Conservation (phyloP, 2,113 vertebrate species). For the Sinosuthora webbiana region DNA sequence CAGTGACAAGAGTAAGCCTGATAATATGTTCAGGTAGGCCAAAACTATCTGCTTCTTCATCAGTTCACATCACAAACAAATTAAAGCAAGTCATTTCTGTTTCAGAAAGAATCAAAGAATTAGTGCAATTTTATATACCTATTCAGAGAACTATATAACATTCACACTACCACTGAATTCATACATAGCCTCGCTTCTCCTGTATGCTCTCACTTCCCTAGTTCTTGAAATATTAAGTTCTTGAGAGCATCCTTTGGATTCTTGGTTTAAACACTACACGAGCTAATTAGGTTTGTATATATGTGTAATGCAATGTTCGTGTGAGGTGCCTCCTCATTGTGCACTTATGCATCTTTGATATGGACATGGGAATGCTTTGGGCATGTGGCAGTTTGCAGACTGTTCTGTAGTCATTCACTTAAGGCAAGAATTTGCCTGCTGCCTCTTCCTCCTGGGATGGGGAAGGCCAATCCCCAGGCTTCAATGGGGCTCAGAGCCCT, state of each 20-base stretch:
- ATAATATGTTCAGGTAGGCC: background rate
- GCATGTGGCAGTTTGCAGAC: background rate
- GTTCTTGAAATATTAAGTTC: constrained; percentile 8
- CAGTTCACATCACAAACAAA: background rate
- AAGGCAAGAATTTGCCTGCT: background rate
- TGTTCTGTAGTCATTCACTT: background rate
- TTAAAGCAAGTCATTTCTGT: background rate
- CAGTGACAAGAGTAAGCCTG: background rate
- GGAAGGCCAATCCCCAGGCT: background rate
- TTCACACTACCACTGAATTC: background rate
- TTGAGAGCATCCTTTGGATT: background rate
- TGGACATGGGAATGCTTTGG: background rate
- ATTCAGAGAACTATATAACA: background rate
- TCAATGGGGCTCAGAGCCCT: background rate
- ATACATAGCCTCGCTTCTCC: background rate
- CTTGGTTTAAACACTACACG: background rate
- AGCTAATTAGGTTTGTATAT: background rate
- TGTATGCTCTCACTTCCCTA: background rate
- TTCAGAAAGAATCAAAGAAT: constrained; percentile 17
- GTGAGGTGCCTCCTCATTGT: background rate
- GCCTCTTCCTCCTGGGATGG: background rate
- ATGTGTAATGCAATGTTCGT: background rate
- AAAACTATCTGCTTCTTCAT: background rate
- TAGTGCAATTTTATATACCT: background rate
- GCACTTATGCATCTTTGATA: background rate